Evolutionary conservation across 2,888 invertebrate species (phyloP).

Genomic region (Drosophila multiciliata): DNA sequence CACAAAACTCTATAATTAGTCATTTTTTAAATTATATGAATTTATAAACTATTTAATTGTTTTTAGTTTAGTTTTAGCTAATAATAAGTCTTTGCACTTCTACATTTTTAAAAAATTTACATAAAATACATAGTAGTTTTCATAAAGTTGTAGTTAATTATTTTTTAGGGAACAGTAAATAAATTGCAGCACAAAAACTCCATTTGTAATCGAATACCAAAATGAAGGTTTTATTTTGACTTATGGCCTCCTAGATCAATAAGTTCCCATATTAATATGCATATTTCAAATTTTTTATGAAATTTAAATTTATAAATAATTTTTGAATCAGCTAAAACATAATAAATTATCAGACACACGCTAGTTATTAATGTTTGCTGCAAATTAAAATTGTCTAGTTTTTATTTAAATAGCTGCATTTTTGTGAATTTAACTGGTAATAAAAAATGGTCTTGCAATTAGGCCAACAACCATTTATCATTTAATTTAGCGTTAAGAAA

Average conservation of each 20-base stretch:
- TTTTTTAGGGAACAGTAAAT: not conserved
- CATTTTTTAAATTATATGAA: not conserved
- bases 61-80: not conserved
- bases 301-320: not conserved
- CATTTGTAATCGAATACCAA: not conserved
- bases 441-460: slow-evolving; percentile 14
- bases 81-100: not conserved
- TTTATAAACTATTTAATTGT: not conserved
- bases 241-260: not conserved
- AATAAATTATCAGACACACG: not conserved
- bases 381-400: not conserved
- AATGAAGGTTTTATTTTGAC: not conserved
- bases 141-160: not conserved
- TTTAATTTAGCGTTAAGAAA: slow-evolving; percentile 3
- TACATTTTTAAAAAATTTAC: not conserved
- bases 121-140: not conserved
- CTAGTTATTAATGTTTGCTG: not conserved
- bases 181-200: not conserved
- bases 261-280: not conserved
- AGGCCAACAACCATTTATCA: slow-evolving; percentile 29
- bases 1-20: not conserved
- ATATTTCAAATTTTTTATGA: not conserved
- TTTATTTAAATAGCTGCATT: not conserved
- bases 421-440: slow-evolving; percentile 3
- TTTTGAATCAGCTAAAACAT: not conserved